Base-by-base conservation (phyloP, 2,888 invertebrate species). In the Cecidostiba fungosa region DNA sequence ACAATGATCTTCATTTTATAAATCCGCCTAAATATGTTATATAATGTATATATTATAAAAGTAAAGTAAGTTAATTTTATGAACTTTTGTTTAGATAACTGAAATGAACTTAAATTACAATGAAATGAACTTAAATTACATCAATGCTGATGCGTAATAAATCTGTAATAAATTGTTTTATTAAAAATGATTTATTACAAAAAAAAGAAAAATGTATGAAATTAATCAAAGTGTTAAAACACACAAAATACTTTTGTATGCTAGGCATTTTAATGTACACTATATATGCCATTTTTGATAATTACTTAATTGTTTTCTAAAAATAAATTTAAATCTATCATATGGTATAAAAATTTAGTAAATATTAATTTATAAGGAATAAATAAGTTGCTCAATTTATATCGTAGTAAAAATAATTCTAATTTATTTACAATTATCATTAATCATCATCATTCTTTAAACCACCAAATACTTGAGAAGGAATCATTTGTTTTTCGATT, bases 391-490 rank as follows among this genome's bases (percentile, higher is more conserved):
- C 36, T 8, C 19, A 14, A 66, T 16, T 29, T 29, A 47, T 43
- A 39, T 78, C 32, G 47, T 59, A 50, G 29, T 78, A 81, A 36
- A 81, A 81, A 77, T 81, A 70, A 19, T 6, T 73, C 69, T 76
- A 72, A 78, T 43, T 69, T 77, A 81, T 69, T 77, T 66, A 77
- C 36, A 84, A 73, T 59, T 50, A n/a, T 72, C 23, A 32, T 80
- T 78, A 77, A 66, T 91, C 90, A 14, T 94, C 92, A 50, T 90
- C 91, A 79, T 92, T 92, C 89, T 95, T 95, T 88, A 98, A 94
- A 88, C 97, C 96, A 86, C 99, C 99, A 94, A 99, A 99, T 3
- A 99, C 98, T 94, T 98, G 97, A 72, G 96, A 95, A 54, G 99
- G 99, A 88, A 99, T 96, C 43, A 95, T 95, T 94, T 98, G 97